Evolutionary conservation across 1,140 invertebrate species (phyloP), one percentile per base, ranked within the genome.

Genomic region (Polyergus mexicanus): DNA sequence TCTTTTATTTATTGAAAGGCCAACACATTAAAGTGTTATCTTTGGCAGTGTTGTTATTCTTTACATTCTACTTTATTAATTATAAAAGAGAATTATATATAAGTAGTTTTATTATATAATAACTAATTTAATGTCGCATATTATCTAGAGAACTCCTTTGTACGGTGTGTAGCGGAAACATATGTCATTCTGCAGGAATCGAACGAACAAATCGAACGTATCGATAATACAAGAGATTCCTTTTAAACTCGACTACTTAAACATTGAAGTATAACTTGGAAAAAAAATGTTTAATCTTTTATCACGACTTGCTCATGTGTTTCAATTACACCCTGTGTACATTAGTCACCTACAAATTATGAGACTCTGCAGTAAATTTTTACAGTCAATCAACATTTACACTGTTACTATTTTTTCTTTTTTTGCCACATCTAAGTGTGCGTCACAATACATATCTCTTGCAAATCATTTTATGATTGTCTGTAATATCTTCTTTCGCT

Each of bases 31-130:
- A 92, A 90, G 84, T 91, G 81, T 93, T 84, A 92, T 93, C 93
- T 94, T 94, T 94, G 93, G 93, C 92, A 93, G 92, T 93, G 87
- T 90, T 88, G 32, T 87, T 72, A 86, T 68, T 71, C 13, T 74
- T 86, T 76, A 62, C 32, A 16, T 56, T 77, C 69, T 78, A 62
- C 4, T 41, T 85, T 84, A 80, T 56, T 44, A 71, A 72, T 28
- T 88, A 85, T 47, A 44, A 78, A 86, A 77, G 19, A 22, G 28
- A 8, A n/a, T 65, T 76, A 68, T 16, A 78, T 76, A 68, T 16
- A 78, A 72, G 22, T 77, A 88, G 1, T 25, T 71, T 68, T 63
- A 58, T 63, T 44, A 87, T 54, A 32, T 69, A 44, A 41, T 63
- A 35, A 86, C 44, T 32, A 78, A 44, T 80, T 76, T 85, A 86